Evolutionary conservation across 2,888 invertebrate species (phyloP).

Genomic region (Clanis bilineata): DNA sequence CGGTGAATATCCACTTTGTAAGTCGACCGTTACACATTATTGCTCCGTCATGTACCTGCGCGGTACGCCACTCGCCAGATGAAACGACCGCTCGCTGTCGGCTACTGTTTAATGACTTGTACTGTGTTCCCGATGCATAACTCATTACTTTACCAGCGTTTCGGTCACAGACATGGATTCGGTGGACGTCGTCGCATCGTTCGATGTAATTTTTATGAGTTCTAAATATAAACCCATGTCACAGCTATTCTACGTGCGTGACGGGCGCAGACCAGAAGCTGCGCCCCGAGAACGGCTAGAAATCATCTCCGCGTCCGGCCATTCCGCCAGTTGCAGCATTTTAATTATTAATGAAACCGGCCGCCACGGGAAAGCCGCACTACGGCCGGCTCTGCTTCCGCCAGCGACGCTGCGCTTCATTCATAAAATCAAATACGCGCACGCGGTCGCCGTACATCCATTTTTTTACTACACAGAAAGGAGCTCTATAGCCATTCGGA

Average conservation of each 20-base stretch:
- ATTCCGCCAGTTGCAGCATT: conserved; percentile 75
- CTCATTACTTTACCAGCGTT: conserved; percentile 34
- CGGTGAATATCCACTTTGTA: conserved; percentile 72
- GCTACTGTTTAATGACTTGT: conserved; percentile 66
- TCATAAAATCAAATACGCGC: conserved; percentile 66
- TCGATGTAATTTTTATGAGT: conserved; percentile 12
- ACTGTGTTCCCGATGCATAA: conserved; percentile 40
- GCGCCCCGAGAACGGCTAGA: conserved; percentile 66
- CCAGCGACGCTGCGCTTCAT: conserved; percentile 80
- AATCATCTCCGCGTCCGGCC: conserved; percentile 79
- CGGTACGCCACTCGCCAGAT: conserved; percentile 21
- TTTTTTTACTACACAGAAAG: conserved; percentile 36
- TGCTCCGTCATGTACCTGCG: conserved; percentile 55
- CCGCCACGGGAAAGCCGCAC: conserved; percentile 79
- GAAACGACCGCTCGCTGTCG: conserved; percentile 44
- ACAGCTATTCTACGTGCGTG: conserved; percentile 14
- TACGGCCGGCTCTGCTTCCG: conserved; percentile 77
- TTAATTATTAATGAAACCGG: conserved; percentile 82
- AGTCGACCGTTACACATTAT: conserved; percentile 67
- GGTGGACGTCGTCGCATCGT: conserved; percentile 1
- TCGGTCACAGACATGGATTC: no score
- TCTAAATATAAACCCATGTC: conserved; percentile 16
- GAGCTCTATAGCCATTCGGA: conserved; percentile 41
- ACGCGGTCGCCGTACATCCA: conserved; percentile 43
- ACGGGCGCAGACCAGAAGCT: conserved; percentile 44